These are phyloP conservation scores for Polyergus mexicanus DNA, from an alignment of 1,140 invertebrate species.

Conservation along the genomic window DNA sequence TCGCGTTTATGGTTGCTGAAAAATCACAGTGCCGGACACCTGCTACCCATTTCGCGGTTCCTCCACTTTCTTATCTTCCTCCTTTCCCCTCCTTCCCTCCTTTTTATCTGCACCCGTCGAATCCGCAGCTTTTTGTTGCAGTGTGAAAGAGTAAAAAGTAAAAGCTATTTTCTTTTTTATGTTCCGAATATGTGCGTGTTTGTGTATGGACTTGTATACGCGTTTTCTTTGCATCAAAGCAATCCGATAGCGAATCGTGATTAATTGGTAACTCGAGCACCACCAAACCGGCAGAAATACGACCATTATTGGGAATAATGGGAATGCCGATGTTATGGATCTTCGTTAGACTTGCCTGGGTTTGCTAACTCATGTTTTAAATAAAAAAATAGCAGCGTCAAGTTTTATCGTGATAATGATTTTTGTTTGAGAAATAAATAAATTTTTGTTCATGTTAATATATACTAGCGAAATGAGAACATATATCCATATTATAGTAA, in stretches of 20 bases:
- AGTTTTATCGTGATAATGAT: constrained; percentile 1
- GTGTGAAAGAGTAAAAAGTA: no score
- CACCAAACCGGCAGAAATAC: background rate
- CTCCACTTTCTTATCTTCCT: background rate
- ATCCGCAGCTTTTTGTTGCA: constrained; percentile 16
- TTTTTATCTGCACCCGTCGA: constrained; percentile 1
- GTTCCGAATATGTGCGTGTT: background rate
- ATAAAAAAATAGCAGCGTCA: constrained; percentile 19
- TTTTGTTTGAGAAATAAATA: background rate
- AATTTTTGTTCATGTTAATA: background rate
- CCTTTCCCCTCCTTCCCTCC: background rate
- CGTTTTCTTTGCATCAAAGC: constrained; percentile 33
- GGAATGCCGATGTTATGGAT: background rate
- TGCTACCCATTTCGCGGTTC: constrained; percentile 43
- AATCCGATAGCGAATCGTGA: constrained; percentile 38
- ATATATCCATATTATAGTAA: background rate
- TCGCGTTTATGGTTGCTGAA: constrained; percentile 38
- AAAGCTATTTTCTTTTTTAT: constrained; percentile 17
- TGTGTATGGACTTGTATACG: background rate
- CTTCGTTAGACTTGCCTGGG: background rate
- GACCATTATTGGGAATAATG: constrained; percentile 23
- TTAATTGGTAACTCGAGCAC: constrained; percentile 59
- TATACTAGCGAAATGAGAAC: background rate
- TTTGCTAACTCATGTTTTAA: constrained; percentile 18
- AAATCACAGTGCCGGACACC: constrained; percentile 51